Conservation (phyloP, 2,888 invertebrate species). For the Trachelus iudaicus region DNA sequence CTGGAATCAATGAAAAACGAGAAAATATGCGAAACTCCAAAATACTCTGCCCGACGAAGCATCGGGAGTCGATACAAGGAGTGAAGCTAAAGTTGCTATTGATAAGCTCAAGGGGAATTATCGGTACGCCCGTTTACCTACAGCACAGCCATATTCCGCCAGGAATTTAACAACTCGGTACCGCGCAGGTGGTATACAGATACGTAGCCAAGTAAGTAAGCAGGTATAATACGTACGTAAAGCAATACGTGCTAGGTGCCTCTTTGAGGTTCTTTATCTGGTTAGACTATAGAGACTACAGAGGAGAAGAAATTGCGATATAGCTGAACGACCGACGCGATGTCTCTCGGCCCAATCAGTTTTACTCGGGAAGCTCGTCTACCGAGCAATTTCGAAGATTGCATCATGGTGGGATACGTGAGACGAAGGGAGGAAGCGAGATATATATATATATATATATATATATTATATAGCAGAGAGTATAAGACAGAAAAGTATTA, state of each 20-base stretch:
- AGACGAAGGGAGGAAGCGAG: constrained; percentile 13
- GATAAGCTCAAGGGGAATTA: not conserved
- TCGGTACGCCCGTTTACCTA: not conserved
- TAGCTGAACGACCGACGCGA: constrained; percentile 42
- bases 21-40: constrained; percentile 28
- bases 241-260: not conserved
- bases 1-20: constrained; percentile 58
- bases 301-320: constrained; percentile 34
- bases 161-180: not conserved
- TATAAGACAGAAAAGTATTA: not conserved
- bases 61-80: not conserved
- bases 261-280: not conserved
- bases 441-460: too few relatives aligned
- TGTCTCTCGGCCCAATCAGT: constrained; percentile 45
- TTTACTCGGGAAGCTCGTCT: constrained; percentile 36
- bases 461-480: not conserved
- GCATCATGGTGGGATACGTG: constrained; percentile 26
- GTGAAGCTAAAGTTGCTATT: not conserved
- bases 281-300: not conserved
- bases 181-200: not conserved
- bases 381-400: constrained; percentile 50
- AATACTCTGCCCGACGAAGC: not conserved
- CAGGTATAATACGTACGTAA: constrained; percentile 9
- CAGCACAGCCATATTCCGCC: not conserved
- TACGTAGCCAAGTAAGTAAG: constrained; percentile 1